These are phyloP conservation scores for Oreortyx pictus DNA, from an alignment of 2,797 vertebrate species.

Conservation along the genomic window DNA sequence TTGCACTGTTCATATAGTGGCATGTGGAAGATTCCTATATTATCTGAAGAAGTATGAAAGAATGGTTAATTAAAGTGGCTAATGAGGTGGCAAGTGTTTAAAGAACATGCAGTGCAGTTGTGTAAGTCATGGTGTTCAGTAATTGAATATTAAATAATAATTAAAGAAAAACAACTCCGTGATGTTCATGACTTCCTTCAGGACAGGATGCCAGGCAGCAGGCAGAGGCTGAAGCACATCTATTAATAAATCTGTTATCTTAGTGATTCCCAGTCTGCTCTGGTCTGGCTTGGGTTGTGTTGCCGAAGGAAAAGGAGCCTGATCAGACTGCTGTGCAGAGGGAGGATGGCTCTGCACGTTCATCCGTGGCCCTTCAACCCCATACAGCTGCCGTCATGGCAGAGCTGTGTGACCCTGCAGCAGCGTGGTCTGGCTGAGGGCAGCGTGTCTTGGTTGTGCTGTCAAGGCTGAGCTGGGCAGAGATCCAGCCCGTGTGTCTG, in stretches of 20 bases:
- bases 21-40: not conserved
- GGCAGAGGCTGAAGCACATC: not conserved
- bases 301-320: conserved; percentile 8
- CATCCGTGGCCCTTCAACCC: not conserved
- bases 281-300: not conserved
- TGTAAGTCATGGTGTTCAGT: not conserved
- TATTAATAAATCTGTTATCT: conserved; percentile 5
- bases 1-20: not conserved
- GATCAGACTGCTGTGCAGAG: not conserved
- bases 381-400: not conserved
- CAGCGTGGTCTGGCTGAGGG: not conserved
- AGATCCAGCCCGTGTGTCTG: not conserved
- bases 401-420: fast-evolving
- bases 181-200: not conserved
- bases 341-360: not conserved
- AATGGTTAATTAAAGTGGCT: not conserved
- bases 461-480: not conserved
- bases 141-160: not conserved
- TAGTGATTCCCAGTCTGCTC: not conserved
- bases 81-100: not conserved
- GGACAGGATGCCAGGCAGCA: not conserved
- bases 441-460: not conserved
- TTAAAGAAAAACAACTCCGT: not conserved
- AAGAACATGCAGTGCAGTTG: not conserved
- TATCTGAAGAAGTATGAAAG: not conserved